Evolutionary conservation across 1,140 invertebrate genomes (phyloP).

Genomic region (Oncopodura yosiiana): DNA sequence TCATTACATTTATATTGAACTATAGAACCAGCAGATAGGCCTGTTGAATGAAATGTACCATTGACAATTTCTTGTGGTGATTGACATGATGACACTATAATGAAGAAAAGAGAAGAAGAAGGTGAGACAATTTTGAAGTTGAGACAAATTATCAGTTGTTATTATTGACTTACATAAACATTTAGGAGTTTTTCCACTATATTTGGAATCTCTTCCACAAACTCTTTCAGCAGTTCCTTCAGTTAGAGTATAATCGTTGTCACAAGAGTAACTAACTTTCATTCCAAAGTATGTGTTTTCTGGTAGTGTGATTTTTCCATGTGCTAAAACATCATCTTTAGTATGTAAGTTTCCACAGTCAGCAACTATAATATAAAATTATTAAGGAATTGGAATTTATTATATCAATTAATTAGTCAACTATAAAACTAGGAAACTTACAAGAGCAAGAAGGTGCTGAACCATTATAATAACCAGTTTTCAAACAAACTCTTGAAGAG

Average conservation of each 20-base stretch:
- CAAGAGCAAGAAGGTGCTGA: conserved; percentile 71
- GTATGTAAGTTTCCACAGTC: conserved; percentile 62
- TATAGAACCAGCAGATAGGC: conserved; percentile 61
- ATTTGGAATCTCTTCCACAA: background rate
- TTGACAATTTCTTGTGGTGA: conserved; percentile 63
- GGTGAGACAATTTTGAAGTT: background rate
- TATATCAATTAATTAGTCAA: background rate
- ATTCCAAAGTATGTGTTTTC: conserved; percentile 21
- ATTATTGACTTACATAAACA: conserved; percentile 65
- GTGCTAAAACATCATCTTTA: conserved; percentile 35
- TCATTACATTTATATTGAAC: conserved; percentile 70
- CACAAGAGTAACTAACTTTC: conserved; percentile 30
- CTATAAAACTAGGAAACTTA: conserved; percentile 44
- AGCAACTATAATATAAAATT: conserved; percentile 51
- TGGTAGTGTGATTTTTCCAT: background rate
- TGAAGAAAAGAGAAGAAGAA: conserved; percentile 6
- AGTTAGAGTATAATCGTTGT: conserved; percentile 28
- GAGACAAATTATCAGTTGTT: background rate
- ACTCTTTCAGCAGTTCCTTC: conserved; percentile 10
- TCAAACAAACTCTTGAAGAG: conserved; percentile 54
- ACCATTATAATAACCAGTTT: conserved; percentile 70
- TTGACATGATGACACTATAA: conserved; percentile 65
- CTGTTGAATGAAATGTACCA: conserved; percentile 55
- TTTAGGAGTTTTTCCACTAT: conserved; percentile 44
- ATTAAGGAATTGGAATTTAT: conserved; percentile 1